phyloP scores from a whole-genome alignment of 2,113 vertebrate genomes.

The Falco punctatus region DNA sequence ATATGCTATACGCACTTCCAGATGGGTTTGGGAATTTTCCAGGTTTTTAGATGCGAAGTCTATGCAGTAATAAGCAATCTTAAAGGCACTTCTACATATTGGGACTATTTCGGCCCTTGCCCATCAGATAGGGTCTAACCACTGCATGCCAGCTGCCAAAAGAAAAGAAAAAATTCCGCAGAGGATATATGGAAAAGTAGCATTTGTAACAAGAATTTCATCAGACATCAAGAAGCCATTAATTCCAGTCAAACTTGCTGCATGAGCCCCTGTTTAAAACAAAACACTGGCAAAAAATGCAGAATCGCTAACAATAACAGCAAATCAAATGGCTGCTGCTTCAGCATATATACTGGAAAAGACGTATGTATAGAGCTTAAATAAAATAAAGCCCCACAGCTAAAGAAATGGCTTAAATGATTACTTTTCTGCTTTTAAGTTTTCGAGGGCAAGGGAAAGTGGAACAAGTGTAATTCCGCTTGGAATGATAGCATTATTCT shows the following conservation, averaged over 20 bases:
- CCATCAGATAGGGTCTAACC: background rate
- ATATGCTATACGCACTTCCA: background rate
- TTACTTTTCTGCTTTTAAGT: background rate
- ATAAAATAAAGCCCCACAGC: background rate
- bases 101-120: background rate
- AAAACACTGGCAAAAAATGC: background rate
- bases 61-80: background rate
- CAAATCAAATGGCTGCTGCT: constrained; percentile 30
- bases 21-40: background rate
- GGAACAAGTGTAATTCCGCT: background rate
- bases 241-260: background rate
- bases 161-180: background rate
- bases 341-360: background rate
- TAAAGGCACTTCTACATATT: background rate
- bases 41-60: background rate
- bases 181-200: background rate
- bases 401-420: background rate
- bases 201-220: background rate
- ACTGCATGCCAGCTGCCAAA: background rate
- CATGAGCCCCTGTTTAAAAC: background rate
- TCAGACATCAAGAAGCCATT: background rate
- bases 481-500: background rate
- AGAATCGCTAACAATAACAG: constrained; percentile 3
- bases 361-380: background rate
- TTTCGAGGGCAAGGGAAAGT: background rate